phyloP scores from a whole-genome alignment of 2,113 vertebrate genomes.

The Osmerus mordax region DNA sequence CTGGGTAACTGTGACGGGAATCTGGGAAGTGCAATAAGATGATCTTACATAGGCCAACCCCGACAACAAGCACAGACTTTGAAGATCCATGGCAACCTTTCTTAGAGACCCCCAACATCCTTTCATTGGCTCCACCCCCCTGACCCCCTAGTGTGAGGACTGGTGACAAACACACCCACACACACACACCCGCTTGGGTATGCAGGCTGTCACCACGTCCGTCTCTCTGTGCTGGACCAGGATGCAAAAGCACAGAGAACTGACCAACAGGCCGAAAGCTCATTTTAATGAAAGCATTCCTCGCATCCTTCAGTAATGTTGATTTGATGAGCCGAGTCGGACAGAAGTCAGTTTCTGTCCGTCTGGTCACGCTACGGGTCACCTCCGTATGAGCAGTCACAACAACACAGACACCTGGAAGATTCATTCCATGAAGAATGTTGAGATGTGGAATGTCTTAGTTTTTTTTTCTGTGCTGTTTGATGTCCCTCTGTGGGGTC shows the following conservation, averaged over 20 bases:
- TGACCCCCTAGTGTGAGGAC: constrained; percentile 32
- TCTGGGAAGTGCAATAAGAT: background rate
- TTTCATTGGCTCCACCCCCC: background rate
- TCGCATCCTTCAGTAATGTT: too few species aligned
- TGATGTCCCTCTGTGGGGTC: background rate
- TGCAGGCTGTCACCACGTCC: background rate
- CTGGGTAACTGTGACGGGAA: background rate
- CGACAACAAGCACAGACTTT: background rate
- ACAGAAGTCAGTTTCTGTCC: too few species aligned
- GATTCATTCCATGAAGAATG: background rate
- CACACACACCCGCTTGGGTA: background rate
- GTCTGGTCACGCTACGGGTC: too few species aligned
- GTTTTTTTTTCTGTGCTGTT: too few species aligned
- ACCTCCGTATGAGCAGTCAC: too few species aligned
- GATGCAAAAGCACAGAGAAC: constrained; percentile 2
- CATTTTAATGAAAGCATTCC: too few species aligned
- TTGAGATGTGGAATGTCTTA: background rate
- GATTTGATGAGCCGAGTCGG: too few species aligned
- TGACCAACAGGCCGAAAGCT: background rate
- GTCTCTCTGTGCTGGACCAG: background rate
- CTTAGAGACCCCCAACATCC: background rate
- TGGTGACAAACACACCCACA: background rate
- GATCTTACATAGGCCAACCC: too few species aligned
- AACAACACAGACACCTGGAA: too few species aligned
- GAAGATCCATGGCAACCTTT: constrained; percentile 19